phyloP scores from a whole-genome alignment of 2,797 vertebrate species.

The Cetoscarus ocellatus region DNA sequence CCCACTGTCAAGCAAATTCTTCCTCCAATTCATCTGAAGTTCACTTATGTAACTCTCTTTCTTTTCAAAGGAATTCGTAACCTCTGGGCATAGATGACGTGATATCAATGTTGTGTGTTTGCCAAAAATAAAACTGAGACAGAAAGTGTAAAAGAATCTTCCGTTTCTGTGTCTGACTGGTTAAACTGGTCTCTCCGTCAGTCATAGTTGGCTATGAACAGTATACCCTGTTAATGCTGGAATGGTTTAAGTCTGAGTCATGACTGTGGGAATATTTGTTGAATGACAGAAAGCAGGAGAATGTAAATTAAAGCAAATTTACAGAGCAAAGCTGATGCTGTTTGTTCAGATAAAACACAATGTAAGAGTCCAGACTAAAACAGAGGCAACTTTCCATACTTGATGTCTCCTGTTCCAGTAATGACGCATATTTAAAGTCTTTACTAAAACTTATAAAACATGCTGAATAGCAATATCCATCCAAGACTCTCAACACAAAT shows the following conservation, averaged over 20 bases:
- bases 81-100: not conserved
- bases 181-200: slow-evolving; percentile 24
- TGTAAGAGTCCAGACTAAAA: too few relatives aligned
- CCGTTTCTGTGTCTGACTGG: slow-evolving; percentile 11
- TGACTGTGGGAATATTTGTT: not conserved
- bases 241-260: not conserved
- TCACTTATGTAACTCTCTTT: too few relatives aligned
- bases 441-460: too few relatives aligned
- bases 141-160: slow-evolving; percentile 11
- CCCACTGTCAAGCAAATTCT: too few relatives aligned
- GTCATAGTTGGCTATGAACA: slow-evolving; percentile 4
- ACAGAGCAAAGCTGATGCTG: not conserved
- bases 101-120: not conserved
- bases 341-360: too few relatives aligned
- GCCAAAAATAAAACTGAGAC: slow-evolving; percentile 29
- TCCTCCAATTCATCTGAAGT: too few relatives aligned
- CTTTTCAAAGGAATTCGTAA: not conserved
- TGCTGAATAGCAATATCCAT: too few relatives aligned
- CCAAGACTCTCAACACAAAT: too few relatives aligned
- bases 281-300: not conserved
- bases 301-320: not conserved
- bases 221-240: not conserved
- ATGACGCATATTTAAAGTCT: too few relatives aligned
- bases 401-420: too few relatives aligned
- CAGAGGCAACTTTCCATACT: too few relatives aligned